Evolutionary conservation across 2,888 invertebrate species (phyloP).

Genomic region (Plemyria rubiginata): DNA sequence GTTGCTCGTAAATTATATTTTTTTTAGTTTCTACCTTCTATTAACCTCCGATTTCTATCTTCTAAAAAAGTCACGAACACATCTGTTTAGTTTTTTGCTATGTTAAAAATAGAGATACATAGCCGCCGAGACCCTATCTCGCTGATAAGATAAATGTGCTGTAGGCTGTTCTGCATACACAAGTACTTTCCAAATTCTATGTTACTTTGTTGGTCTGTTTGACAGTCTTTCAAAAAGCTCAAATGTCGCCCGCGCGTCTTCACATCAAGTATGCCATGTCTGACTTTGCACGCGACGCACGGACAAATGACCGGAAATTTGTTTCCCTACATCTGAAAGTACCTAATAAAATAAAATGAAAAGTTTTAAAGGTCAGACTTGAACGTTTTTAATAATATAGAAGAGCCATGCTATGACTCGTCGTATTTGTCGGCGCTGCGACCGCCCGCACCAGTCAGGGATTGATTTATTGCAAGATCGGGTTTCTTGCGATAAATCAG

Average conservation of each 20-base stretch:
- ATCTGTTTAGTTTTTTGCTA: background rate
- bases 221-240: conserved; percentile 10
- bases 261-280: conserved; percentile 13
- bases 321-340: conserved; percentile 5
- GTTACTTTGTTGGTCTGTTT: conserved; percentile 12
- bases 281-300: conserved; percentile 15
- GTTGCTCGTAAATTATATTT: too few relatives aligned
- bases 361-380: conserved; percentile 36
- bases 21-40: too few relatives aligned
- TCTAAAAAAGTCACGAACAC: background rate
- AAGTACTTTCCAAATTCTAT: conserved; percentile 9
- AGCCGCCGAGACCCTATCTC: conserved; percentile 7
- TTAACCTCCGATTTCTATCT: too few relatives aligned
- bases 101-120: background rate
- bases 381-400: conserved; percentile 25
- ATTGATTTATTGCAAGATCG: conserved; percentile 50
- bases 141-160: conserved; percentile 13
- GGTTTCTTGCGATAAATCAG: conserved; percentile 46
- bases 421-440: conserved; percentile 28
- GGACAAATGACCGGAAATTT: conserved; percentile 18
- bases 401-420: conserved; percentile 39
- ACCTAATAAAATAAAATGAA: background rate
- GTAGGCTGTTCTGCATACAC: conserved; percentile 10
- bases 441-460: conserved; percentile 30
- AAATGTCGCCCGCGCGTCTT: conserved; percentile 2